Evolutionary conservation across 2,888 invertebrate genomes (phyloP).

Genomic region (Drosophila buzzatii): DNA sequence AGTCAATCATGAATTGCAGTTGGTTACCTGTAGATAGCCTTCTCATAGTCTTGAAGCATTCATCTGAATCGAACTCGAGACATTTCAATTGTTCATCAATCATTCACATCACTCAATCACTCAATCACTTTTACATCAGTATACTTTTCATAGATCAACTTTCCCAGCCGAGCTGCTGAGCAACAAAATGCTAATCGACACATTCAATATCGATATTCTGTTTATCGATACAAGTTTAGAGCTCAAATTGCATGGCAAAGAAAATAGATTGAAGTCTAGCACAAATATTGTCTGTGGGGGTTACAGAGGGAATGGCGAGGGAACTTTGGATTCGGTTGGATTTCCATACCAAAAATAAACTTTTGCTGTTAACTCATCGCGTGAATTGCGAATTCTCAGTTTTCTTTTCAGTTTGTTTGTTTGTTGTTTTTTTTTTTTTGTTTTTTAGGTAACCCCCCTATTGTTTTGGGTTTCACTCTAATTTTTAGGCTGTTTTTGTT

Average conservation of each 20-base stretch:
- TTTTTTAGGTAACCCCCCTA: slow-evolving; percentile 3
- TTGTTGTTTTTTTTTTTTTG: slow-evolving; percentile 5
- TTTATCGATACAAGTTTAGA: neutral
- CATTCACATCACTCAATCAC: neutral
- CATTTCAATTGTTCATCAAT: neutral
- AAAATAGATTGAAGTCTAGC: neutral
- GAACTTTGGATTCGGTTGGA: neutral
- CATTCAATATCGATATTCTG: neutral
- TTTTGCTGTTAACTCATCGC: slow-evolving; percentile 74
- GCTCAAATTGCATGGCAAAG: neutral
- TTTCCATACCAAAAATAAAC: slow-evolving; percentile 45
- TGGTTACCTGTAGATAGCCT: neutral
- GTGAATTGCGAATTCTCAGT: slow-evolving; percentile 65
- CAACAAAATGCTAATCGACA: neutral
- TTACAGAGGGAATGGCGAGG: neutral
- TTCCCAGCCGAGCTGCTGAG: neutral
- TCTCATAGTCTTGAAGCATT: neutral
- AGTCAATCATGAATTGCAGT: neutral
- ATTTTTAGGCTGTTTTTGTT: slow-evolving; percentile 3
- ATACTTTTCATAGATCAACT: neutral
- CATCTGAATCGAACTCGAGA: neutral
- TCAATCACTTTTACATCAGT: neutral
- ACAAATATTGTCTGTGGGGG: neutral
- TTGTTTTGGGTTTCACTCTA: slow-evolving; percentile 11
- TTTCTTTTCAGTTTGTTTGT: slow-evolving; percentile 18